Evolutionary conservation across 2,888 invertebrate species (phyloP).

Genomic region (Netelia fuscicornis): DNA sequence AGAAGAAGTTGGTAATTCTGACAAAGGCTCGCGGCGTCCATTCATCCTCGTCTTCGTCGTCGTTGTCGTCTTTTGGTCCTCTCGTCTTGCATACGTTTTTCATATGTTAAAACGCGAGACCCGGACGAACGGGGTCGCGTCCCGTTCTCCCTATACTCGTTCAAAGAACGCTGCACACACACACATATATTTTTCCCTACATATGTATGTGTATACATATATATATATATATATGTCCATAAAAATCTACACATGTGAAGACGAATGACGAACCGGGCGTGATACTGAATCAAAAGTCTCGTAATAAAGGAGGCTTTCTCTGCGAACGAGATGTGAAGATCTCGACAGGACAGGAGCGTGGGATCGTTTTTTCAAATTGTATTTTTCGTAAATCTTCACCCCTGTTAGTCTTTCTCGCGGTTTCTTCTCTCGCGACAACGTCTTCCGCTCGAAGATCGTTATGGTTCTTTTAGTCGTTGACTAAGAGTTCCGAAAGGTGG

Average conservation of each 20-base stretch:
- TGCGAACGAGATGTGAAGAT: conserved; percentile 49
- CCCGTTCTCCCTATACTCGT: conserved; percentile 14
- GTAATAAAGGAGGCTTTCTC: conserved; percentile 83
- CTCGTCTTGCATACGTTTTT: conserved; percentile 53
- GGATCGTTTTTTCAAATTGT: conserved; percentile 73
- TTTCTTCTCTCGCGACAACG: neutral
- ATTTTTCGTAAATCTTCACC: conserved; percentile 14
- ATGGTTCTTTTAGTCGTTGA: neutral
- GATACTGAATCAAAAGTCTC: conserved; percentile 83
- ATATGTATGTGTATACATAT: conserved; percentile 1
- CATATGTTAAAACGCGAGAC: conserved; percentile 61
- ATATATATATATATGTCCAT: neutral
- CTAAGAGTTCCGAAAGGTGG: neutral
- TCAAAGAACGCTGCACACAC: conserved; percentile 46
- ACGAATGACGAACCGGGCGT: conserved; percentile 74
- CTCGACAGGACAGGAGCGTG: conserved; percentile 80
- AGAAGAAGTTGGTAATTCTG: conserved; percentile 62
- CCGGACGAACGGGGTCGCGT: conserved; percentile 55
- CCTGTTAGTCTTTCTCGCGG: neutral
- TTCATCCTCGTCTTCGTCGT: conserved; percentile 59
- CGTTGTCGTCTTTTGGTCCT: conserved; percentile 36
- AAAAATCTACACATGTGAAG: neutral
- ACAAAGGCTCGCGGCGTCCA: conserved; percentile 60
- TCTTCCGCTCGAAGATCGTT: neutral
- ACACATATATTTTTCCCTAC: conserved; percentile 21